Percentiles rank a stretch among this genome's conserved stretches.
These are phyloP conservation scores for Ostrea denselamellosa DNA, from an alignment of 1,140 invertebrate genomes.

Conservation along the genomic window DNA sequence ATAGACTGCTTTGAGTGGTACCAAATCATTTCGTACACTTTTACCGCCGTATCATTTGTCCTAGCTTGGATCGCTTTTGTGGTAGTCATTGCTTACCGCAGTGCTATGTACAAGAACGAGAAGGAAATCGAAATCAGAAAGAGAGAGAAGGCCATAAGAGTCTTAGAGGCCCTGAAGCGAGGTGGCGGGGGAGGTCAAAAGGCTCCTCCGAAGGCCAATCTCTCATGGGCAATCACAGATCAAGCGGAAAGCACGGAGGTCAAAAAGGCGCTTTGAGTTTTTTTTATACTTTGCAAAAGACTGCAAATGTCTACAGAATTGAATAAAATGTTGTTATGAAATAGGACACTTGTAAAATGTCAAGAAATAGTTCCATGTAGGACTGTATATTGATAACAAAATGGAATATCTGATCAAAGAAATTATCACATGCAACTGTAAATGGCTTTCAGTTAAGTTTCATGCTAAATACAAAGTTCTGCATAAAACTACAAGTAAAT, in stretches of 20 bases:
- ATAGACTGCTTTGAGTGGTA: slow-evolving; percentile 44
- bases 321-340: no score
- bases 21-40: slow-evolving; percentile 27
- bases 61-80: slow-evolving; percentile 6
- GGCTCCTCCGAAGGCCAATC: slow-evolving; percentile 32
- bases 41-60: not conserved
- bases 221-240: slow-evolving; percentile 18
- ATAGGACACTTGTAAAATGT: no score
- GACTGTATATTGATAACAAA: no score
- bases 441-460: no score
- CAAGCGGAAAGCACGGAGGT: not conserved
- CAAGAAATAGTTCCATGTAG: no score
- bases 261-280: slow-evolving; percentile 3
- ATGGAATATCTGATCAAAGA: no score
- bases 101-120: slow-evolving; percentile 30
- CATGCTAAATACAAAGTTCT: no score
- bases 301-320: no score
- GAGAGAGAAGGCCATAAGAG: slow-evolving; percentile 36
- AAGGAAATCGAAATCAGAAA: slow-evolving; percentile 4
- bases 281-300: not conserved
- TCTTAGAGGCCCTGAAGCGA: slow-evolving; percentile 45
- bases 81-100: slow-evolving; percentile 5
- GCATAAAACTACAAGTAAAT: no score
- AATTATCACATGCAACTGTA: no score
- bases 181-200: slow-evolving; percentile 42